Conservation (phyloP, 2,888 invertebrate species). For the Erpobdella octoculata region DNA sequence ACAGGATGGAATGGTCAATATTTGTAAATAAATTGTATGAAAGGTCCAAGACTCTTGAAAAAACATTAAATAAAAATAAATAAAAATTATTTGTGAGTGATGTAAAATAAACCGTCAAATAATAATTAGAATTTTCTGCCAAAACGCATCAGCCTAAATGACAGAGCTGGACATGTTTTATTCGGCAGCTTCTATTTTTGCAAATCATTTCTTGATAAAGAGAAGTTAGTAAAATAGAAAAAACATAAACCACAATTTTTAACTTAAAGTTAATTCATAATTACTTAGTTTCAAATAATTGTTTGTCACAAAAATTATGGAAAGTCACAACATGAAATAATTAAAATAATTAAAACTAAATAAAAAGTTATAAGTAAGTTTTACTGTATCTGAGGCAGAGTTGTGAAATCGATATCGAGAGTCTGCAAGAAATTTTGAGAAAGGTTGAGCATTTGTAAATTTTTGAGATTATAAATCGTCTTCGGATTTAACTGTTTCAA, state of each 20-base stretch:
- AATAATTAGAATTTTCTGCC: too few relatives aligned
- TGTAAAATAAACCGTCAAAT: background rate
- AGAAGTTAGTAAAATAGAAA: background rate
- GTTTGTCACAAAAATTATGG: too few relatives aligned
- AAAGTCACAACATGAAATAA: too few relatives aligned
- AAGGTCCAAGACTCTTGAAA: too few relatives aligned
- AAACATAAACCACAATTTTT: background rate
- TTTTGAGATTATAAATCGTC: background rate
- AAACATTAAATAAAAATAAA: background rate
- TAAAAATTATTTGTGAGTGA: too few relatives aligned
- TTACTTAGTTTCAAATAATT: too few relatives aligned
- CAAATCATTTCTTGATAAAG: too few relatives aligned
- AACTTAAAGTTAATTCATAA: background rate
- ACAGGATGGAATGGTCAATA: background rate
- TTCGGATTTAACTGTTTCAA: background rate
- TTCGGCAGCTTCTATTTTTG: background rate
- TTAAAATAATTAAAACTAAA: too few relatives aligned
- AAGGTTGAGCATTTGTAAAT: background rate
- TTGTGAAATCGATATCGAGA: background rate
- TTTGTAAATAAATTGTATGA: too few relatives aligned
- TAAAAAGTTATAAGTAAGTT: background rate
- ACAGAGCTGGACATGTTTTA: too few relatives aligned
- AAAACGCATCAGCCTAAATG: too few relatives aligned
- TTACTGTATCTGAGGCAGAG: background rate
- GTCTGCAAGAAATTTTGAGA: background rate